phyloP scores from a whole-genome alignment of 2,797 vertebrate species.

The Acestrorhynchus altus region DNA sequence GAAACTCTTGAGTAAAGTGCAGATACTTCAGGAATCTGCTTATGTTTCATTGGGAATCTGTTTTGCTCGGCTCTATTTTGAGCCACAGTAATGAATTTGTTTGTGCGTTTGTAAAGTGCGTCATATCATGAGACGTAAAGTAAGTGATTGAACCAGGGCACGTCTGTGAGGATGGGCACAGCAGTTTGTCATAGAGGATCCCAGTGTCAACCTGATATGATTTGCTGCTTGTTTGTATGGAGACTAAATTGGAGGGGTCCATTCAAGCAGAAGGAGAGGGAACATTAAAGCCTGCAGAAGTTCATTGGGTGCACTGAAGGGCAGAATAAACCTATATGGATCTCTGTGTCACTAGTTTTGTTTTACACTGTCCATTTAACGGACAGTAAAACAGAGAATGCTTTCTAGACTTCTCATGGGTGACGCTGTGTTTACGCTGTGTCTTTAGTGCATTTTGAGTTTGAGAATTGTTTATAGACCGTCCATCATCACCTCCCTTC shows the following conservation, averaged over 20 bases:
- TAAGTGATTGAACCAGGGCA: conserved; percentile 57
- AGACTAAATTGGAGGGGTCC: conserved; percentile 48
- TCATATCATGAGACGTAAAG: conserved; percentile 44
- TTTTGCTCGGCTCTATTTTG: conserved; percentile 2
- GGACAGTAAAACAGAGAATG: not conserved
- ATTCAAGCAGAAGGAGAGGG: conserved; percentile 41
- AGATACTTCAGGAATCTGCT: too few species aligned
- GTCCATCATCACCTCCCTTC: too few species aligned
- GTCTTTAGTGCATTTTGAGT: not conserved
- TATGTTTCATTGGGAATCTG: not conserved
- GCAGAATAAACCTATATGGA: not conserved
- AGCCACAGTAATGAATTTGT: conserved; percentile 26
- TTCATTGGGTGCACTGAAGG: conserved; percentile 22
- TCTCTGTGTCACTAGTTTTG: not conserved
- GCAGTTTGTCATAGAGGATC: conserved; percentile 45
- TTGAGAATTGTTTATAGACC: not conserved
- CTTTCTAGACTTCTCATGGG: not conserved
- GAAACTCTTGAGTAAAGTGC: too few species aligned
- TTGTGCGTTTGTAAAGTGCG: conserved; percentile 47
- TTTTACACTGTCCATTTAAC: not conserved
- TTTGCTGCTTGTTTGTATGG: conserved; percentile 52
- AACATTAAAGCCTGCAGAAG: conserved; percentile 28
- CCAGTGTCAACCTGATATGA: conserved; percentile 48
- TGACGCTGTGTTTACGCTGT: not conserved
- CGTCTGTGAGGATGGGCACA: conserved; percentile 46